phyloP scores from a whole-genome alignment of 2,113 vertebrate species.

The Campylomormyrus tamandua region DNA sequence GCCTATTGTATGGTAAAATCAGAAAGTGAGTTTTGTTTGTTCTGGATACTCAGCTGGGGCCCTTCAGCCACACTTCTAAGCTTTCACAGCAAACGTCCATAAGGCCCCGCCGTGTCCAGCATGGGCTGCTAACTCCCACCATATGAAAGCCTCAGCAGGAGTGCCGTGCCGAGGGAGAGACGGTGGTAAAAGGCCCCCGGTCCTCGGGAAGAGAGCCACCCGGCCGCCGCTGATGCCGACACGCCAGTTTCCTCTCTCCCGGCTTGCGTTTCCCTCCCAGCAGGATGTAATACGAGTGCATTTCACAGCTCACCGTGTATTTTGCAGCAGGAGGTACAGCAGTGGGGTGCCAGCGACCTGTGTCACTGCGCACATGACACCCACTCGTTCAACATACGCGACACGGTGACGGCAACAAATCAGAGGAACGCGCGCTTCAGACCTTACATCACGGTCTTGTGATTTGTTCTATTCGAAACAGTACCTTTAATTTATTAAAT shows the following conservation, averaged over 20 bases:
- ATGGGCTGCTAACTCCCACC: conserved; percentile 2
- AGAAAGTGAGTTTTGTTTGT: conserved; percentile 26
- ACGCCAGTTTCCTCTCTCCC: neutral
- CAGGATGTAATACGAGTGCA: neutral
- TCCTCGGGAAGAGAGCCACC: neutral
- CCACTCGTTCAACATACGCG: neutral
- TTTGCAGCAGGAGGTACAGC: neutral
- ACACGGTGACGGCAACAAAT: neutral
- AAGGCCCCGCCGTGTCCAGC: conserved; percentile 23
- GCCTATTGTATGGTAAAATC: conserved; percentile 3
- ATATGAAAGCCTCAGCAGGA: conserved; percentile 11
- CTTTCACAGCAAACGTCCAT: conserved; percentile 23
- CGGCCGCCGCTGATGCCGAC: neutral
- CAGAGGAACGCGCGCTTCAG: neutral
- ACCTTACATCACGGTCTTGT: neutral
- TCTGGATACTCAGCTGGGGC: conserved; percentile 14
- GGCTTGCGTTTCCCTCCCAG: neutral
- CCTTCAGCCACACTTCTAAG: conserved; percentile 18
- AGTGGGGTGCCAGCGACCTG: neutral
- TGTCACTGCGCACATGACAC: neutral
- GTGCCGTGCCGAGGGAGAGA: conserved; percentile 1
- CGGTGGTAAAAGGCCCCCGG: too few species aligned
- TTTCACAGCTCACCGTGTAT: neutral
- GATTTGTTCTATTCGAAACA: neutral
- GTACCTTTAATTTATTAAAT: neutral